A percentile compares a stretch with the other conserved stretches of the same genome.
phyloP scores from a whole-genome alignment of 1,140 invertebrate genomes.

The Dreissena polymorpha region DNA sequence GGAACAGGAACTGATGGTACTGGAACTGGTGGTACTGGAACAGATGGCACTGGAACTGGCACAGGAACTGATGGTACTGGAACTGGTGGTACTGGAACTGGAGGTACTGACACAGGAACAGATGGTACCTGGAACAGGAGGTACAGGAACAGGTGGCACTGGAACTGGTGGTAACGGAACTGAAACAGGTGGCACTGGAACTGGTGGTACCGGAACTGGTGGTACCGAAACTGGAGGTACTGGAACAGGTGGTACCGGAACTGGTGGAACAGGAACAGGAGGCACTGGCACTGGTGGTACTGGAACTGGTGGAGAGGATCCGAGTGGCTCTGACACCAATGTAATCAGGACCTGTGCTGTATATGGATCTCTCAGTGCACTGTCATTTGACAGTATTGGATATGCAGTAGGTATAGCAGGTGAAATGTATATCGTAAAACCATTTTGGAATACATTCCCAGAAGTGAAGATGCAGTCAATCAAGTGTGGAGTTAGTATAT shows the following conservation, averaged over 20 bases:
- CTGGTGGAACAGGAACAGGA: background rate
- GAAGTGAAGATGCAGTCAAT: slow-evolving; percentile 25
- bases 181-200: background rate
- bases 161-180: slow-evolving; percentile 5
- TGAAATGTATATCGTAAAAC: slow-evolving; percentile 24
- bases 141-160: background rate
- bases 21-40: slow-evolving; percentile 1
- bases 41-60: background rate
- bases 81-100: background rate
- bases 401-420: slow-evolving; percentile 19
- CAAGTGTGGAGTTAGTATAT: slow-evolving; percentile 27
- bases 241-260: background rate
- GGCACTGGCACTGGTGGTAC: background rate
- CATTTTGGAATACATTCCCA: background rate
- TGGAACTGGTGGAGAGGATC: background rate
- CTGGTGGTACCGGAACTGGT: slow-evolving; percentile 2
- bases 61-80: background rate
- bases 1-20: background rate
- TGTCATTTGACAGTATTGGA: slow-evolving; percentile 17
- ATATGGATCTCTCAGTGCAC: slow-evolving; percentile 14
- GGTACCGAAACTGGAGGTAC: background rate
- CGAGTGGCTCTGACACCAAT: background rate
- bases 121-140: background rate
- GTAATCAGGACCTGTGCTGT: slow-evolving; percentile 27
- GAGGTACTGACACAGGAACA: background rate